Evolutionary conservation across 2,797 vertebrate genomes (phyloP), one percentile per base, ranked within the genome.

Genomic region (Mormyrus hasselquistii): DNA sequence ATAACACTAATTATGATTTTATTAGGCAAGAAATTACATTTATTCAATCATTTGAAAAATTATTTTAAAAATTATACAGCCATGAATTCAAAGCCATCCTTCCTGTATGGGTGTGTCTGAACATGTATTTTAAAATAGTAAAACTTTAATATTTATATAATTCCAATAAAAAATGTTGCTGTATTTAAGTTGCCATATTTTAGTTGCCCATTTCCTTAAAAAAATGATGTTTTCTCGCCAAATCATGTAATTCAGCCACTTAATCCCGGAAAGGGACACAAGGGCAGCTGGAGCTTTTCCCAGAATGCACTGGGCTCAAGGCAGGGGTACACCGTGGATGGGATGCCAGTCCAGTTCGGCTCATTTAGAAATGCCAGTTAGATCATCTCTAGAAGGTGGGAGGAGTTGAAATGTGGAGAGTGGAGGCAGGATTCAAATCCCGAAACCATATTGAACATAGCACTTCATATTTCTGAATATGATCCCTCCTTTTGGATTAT

Each of bases 1-100:
- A 91, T 88, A 76, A 91, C 89, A 91, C 88, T 90, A 86, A 50
- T 92, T 12, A 22, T 52, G 0, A 52, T 29, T 52, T 52, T 50
- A 25, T 50, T 10, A 29, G 25, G 10, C 3, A 3, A 69, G 19
- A 22, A 22, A n/a, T 44, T 44, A n/a, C 41, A 47, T n/a, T 84
- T 84, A 22, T n/a, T 84, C n/a, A 47, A 50, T n/a, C 19, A 6
- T 79, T 34, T 34, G 12, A 1, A 12, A 12, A 29, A 65, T 65
- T 12, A 65, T 29, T 29, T 2, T 0, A 41, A 19, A 79, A 79
- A 79, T n/a, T 44, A 79, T n/a, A 41, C 29, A 44, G 38, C 73
- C 7, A 1, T 79, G 73, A 79, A 44, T 79, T 79, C 38, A 79
- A 73, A 16, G n/a, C 19, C 73, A 79, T 79, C 16, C 38, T 79